phyloP scores from a whole-genome alignment of 2,113 vertebrate species.

The Heterocephalus glaber region DNA sequence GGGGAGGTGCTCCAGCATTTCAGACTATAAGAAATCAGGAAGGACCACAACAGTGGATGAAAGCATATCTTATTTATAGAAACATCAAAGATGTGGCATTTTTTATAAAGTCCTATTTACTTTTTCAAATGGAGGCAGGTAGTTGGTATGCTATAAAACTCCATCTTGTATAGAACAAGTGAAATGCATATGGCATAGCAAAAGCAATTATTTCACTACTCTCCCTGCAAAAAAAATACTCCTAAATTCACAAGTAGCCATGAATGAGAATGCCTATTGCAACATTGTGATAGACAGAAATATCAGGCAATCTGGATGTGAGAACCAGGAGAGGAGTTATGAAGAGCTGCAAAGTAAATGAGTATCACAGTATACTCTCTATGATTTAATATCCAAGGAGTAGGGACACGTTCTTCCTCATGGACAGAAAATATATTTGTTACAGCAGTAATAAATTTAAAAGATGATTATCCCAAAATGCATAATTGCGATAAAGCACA shows the following conservation, averaged over 20 bases:
- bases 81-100: not conserved
- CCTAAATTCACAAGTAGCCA: not conserved
- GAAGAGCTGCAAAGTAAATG: not conserved
- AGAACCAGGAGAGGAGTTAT: too few relatives aligned
- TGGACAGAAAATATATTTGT: not conserved
- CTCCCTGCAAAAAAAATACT: too few relatives aligned
- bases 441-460: too few relatives aligned
- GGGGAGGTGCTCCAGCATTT: too few relatives aligned
- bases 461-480: not conserved
- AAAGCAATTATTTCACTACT: not conserved
- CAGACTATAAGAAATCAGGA: not conserved
- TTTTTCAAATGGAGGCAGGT: not conserved
- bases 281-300: not conserved
- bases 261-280: rapidly evolving
- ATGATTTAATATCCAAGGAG: not conserved
- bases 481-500: too few relatives aligned
- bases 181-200: not conserved
- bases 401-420: rapidly evolving
- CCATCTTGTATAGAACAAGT: not conserved
- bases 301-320: not conserved
- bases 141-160: not conserved
- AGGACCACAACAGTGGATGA: too few relatives aligned
- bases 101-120: not conserved
- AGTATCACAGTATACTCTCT: too few relatives aligned
- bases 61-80: not conserved